Conservation (phyloP, 2,888 invertebrate species). For the Agrochola litura region DNA sequence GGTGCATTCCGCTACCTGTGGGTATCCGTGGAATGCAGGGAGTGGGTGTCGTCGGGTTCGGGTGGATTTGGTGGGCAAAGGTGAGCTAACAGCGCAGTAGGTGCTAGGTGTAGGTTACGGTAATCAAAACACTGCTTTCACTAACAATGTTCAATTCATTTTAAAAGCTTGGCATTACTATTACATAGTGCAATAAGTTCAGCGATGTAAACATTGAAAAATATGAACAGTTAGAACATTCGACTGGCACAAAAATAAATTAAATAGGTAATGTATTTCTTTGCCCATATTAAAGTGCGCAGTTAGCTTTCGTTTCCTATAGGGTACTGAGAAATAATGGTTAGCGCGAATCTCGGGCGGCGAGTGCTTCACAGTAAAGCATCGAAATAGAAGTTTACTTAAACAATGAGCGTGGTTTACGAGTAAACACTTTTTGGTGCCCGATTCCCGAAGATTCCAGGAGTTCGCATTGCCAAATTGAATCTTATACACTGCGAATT, state of each 20-base stretch:
- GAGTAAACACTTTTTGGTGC: conserved; percentile 85
- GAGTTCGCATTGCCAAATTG: conserved; percentile 64
- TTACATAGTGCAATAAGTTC: conserved; percentile 15
- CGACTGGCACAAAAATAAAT: conserved; percentile 15
- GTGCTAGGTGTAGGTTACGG: not conserved
- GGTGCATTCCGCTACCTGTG: not conserved
- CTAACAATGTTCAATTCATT: not conserved
- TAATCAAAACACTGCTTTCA: conserved; percentile 1
- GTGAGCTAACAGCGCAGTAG: not conserved
- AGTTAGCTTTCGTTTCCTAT: conserved; percentile 78
- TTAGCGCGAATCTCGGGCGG: conserved; percentile 79
- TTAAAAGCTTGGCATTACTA: conserved; percentile 18
- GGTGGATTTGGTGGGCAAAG: not conserved
- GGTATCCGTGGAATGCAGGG: no score
- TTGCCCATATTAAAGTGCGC: conserved; percentile 68
- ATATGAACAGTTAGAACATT: conserved; percentile 9
- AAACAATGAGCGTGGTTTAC: conserved; percentile 89
- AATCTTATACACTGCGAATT: conserved; percentile 67
- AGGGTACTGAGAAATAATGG: conserved; percentile 80
- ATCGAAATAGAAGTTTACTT: conserved; percentile 88
- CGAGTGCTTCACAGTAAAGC: conserved; percentile 83
- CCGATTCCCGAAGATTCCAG: conserved; percentile 77
- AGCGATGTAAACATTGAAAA: conserved; percentile 19
- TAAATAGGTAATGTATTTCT: conserved; percentile 13
- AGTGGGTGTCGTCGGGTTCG: no score